phyloP scores from a whole-genome alignment of 2,113 vertebrate species.

The Pithys albifrons region DNA sequence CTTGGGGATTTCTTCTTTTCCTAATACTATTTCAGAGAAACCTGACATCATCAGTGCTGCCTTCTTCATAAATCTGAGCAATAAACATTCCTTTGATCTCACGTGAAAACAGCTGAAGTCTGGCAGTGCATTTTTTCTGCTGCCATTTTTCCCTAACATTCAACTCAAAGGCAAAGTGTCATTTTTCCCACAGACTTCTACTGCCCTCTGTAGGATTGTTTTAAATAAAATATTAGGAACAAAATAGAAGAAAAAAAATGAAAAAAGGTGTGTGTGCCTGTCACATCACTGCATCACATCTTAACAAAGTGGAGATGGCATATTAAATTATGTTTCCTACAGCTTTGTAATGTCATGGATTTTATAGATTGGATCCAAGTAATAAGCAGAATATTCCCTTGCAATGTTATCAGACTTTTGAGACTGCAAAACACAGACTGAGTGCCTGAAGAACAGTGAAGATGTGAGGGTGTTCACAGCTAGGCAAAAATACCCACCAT shows the following conservation, averaged over 20 bases:
- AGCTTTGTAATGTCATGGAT: neutral
- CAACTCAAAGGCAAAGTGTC: neutral
- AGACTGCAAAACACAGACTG: neutral
- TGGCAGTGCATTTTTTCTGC: neutral
- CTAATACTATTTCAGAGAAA: neutral
- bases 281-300: neutral
- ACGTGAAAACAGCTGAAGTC: neutral
- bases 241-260: neutral
- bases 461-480: neutral
- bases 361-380: neutral
- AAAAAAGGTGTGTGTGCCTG: neutral
- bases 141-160: neutral
- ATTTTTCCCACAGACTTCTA: conserved; percentile 3
- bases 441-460: neutral
- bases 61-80: neutral
- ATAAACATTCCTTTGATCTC: neutral
- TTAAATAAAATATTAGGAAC: neutral
- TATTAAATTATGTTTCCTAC: neutral
- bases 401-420: neutral
- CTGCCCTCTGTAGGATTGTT: conserved; percentile 63
- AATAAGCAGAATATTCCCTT: neutral
- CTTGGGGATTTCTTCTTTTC: neutral
- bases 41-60: neutral
- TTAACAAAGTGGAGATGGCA: neutral
- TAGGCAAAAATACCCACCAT: neutral